These are phyloP conservation scores for Andrena bucephala DNA, from an alignment of 2,888 invertebrate genomes.

Conservation along the genomic window DNA sequence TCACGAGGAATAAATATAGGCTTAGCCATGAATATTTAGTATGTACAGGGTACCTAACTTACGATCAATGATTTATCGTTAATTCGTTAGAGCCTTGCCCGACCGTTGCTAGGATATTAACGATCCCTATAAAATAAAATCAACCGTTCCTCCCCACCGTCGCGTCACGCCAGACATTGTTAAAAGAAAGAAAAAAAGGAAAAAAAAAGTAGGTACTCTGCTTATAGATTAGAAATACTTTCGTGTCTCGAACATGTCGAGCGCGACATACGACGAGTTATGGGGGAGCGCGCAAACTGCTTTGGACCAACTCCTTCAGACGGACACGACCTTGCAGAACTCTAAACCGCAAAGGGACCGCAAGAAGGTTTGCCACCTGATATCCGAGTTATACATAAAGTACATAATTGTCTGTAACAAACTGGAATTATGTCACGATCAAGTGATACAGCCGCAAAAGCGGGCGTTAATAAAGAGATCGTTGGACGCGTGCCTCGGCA, in stretches of 20 bases:
- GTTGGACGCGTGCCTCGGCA: conserved; percentile 92
- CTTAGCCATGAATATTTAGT: too few species aligned
- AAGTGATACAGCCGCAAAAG: conserved; percentile 97
- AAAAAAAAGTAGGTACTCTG: not conserved
- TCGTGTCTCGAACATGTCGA: conserved; percentile 88
- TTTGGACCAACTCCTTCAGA: conserved; percentile 87
- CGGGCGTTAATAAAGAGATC: conserved; percentile 91
- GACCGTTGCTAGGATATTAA: conserved; percentile 49
- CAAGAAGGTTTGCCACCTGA: conserved; percentile 87
- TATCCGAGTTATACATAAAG: conserved; percentile 91
- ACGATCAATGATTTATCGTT: not conserved
- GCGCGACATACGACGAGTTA: conserved; percentile 89
- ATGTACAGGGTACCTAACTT: too few species aligned
- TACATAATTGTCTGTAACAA: conserved; percentile 92
- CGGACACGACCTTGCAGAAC: conserved; percentile 87
- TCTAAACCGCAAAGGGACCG: conserved; percentile 86
- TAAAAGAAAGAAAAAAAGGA: not conserved
- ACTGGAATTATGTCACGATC: conserved; percentile 94
- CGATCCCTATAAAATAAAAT: conserved; percentile 32
- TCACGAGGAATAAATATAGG: too few species aligned
- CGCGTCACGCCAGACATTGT: not conserved
- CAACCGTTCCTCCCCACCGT: not conserved
- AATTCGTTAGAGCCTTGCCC: not conserved
- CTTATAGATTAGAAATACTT: not conserved
- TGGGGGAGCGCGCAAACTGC: conserved; percentile 88